Base-by-base conservation (phyloP, 1,140 invertebrate species). In the Macrostomum lignano region DNA sequence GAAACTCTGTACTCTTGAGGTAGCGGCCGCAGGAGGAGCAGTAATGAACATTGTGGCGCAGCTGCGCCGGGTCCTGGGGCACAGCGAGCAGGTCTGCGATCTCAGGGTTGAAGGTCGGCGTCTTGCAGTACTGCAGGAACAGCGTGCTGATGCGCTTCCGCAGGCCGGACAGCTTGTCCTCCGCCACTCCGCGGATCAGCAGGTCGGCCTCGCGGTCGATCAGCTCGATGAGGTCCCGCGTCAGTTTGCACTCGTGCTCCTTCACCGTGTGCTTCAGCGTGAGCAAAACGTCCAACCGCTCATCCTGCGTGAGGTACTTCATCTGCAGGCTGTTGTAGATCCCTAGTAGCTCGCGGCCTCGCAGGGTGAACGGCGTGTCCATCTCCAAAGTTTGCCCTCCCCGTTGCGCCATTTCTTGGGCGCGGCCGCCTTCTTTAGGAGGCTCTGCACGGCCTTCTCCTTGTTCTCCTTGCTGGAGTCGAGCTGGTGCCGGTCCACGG, bases 241-340 rank as follows among this genome's bases (percentile, higher is more conserved):
- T 59, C 15, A 60, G 38, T 34, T 54, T 55, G 38, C 55, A 59
- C 43, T 59, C 55, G 43, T 59, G 54, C 38, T 60, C 55, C 54
- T 60, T 38, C 6, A 60, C 52, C 17, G 55, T 58, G 31, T 60
- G 52, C 42, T 60, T 60, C 2, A 60, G 40, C 1, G 55, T 56
- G 10, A 60, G 45, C 7, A 60, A 40, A 1, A 57, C 52, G 45
- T 58, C 57, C 13, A 60, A 41, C 17, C 57, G 36, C 40, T 60
- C 57, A 41, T 60, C 55, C 33, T 53, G 52, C 3, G 54, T 57
- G 5, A 58, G 43, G 31, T 51, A 56, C 34, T 51, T 54, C 51
- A 58, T 55, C 38, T 51, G 55, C 37, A 58, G 49, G 40, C 48
- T 55, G 41, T 51, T 54, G 38, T 55, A 57, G 21, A 60, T 57